Base-by-base conservation (phyloP, 2,888 invertebrate species). In the Lithophane semibrunnea region DNA sequence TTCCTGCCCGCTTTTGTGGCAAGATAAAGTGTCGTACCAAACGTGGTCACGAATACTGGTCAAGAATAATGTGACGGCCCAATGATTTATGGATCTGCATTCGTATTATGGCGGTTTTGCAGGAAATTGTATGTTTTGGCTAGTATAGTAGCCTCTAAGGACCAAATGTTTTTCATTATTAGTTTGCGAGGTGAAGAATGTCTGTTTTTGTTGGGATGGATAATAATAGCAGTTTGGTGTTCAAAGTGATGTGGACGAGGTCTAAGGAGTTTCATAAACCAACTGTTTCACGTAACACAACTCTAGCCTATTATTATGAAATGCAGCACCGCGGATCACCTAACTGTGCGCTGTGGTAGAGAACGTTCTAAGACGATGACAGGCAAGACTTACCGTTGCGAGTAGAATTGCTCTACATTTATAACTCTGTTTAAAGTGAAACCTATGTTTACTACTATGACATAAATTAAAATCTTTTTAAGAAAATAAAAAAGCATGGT, bases 21-120 rank as follows among this genome's bases (percentile, higher is more conserved):
- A 86, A 90, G 91, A 91, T 90, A 90, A 91, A 91, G 88, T 90
- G 88, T 85, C 88, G 73, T 67, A 80, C 72, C 69, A 61, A 81
- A 75, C 79, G 88, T 79, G 84, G 88, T 82, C 77, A 84, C 78
- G 88, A 86, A 80, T 88, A 71, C 75, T 79, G 88, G 88, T 87
- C 88, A 87, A 87, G 87, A 87, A 84, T 87, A 87, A 88, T 87
- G 87, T 86, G 88, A 86, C 80, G 81, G 81, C 81, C 60, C 75
- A 82, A 88, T 87, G 86, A 88, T 87, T 85, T 85, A 87, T 88
- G 83, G 75, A 83, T 77, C 75, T 80, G 78, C 77, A 79, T 84
- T 74, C 68, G 67, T 88, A 79, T 73, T 77, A 74, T 73, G 66
- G 66, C 68, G 78, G 76, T 75, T 75, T 58, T n/a, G 16, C 63